Evolutionary conservation across 2,797 vertebrate species (phyloP).

Genomic region (Hemibagrus guttatus): DNA sequence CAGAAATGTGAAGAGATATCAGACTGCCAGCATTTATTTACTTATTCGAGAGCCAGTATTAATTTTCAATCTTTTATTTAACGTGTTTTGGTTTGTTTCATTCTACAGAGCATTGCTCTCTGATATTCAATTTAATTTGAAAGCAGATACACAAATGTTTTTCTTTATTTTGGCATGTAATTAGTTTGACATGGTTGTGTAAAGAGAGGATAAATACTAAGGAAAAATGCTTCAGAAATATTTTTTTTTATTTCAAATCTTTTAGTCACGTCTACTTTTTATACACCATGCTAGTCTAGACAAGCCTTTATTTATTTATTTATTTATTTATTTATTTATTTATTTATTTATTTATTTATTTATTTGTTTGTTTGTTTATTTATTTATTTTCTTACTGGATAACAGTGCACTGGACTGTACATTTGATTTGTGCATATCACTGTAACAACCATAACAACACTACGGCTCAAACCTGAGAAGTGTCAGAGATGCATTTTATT

Average conservation of each 20-base stretch:
- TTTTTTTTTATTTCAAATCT: neutral
- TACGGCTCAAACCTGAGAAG: neutral
- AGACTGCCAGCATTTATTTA: constrained; percentile 28
- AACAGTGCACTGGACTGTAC: neutral
- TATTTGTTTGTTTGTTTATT: neutral
- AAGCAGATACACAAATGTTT: neutral
- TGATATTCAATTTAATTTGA: neutral
- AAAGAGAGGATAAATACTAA: neutral
- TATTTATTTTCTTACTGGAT: neutral
- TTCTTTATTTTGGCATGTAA: neutral
- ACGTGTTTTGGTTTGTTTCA: constrained; percentile 9
- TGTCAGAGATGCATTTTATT: neutral
- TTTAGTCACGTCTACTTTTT: neutral
- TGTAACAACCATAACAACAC: neutral
- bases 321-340: neutral
- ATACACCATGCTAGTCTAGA: neutral
- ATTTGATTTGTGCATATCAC: neutral
- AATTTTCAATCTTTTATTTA: neutral
- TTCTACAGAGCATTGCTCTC: neutral
- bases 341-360: neutral
- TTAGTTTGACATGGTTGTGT: neutral
- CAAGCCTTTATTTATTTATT: neutral
- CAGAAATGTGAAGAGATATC: constrained; percentile 23
- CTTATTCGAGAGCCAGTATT: constrained; percentile 22
- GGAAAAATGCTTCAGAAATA: neutral